Evolutionary conservation across 1,140 invertebrate genomes (phyloP).

Genomic region (Brachionus sp.): DNA sequence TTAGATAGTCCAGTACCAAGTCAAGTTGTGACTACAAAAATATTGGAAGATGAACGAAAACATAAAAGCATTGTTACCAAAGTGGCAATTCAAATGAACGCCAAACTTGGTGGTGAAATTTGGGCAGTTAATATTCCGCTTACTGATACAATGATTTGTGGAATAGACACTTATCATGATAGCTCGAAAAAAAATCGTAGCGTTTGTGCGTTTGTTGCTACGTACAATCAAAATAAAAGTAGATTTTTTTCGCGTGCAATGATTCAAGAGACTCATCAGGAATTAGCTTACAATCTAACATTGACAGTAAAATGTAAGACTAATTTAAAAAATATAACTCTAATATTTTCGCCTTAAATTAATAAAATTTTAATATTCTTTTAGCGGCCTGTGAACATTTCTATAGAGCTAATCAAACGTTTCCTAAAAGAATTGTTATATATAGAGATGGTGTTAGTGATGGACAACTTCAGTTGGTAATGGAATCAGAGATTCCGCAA

Average conservation of each 20-base stretch:
- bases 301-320: conserved; percentile 69
- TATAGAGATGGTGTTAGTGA: conserved; percentile 88
- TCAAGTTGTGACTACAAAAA: conserved; percentile 66
- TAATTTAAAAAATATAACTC: conserved; percentile 66
- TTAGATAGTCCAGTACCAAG: conserved; percentile 67
- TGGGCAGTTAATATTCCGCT: conserved; percentile 78
- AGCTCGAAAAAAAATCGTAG: conserved; percentile 53
- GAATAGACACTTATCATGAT: conserved; percentile 87
- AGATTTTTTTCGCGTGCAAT: conserved; percentile 72
- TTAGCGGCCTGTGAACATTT: conserved; percentile 38
- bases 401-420: conserved; percentile 14
- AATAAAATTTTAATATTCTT: neutral
- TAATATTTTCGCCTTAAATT: conserved; percentile 62
- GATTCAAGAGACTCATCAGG: conserved; percentile 68
- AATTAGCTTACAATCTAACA: conserved; percentile 68
- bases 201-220: conserved; percentile 67
- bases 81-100: conserved; percentile 90
- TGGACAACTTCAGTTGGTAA: conserved; percentile 68
- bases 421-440: conserved; percentile 65
- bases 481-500: conserved; percentile 40
- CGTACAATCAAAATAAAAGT: conserved; percentile 61
- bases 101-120: conserved; percentile 85
- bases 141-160: conserved; percentile 66
- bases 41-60: conserved; percentile 46
- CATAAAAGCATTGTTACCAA: conserved; percentile 71